These are phyloP conservation scores for Monopis laevigella DNA, from an alignment of 2,888 invertebrate genomes.

Conservation along the genomic window DNA sequence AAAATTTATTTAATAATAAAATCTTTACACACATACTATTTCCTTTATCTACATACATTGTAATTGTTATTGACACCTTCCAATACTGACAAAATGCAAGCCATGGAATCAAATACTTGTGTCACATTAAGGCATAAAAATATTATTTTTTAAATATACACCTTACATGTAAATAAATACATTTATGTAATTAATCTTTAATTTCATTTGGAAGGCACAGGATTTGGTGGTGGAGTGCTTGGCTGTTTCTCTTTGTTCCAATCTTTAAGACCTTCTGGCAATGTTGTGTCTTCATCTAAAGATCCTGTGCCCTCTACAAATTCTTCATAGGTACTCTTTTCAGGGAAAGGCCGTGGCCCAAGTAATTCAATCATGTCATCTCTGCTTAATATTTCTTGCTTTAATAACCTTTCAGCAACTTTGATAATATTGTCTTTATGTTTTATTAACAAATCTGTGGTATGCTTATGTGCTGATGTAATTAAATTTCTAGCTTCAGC, in stretches of 20 bases:
- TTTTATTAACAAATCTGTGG: slow-evolving; percentile 77
- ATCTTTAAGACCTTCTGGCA: slow-evolving; percentile 94
- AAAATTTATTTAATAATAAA: slow-evolving; percentile 6
- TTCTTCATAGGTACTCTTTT: slow-evolving; percentile 99
- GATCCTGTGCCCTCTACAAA: slow-evolving; percentile 99
- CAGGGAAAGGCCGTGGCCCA: slow-evolving; percentile 94
- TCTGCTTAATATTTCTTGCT: slow-evolving; percentile 93
- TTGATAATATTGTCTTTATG: slow-evolving; percentile 90
- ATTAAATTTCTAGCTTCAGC: slow-evolving; percentile 77
- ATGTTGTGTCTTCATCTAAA: slow-evolving; percentile 93
- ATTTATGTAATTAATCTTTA: neutral
- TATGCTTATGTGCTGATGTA: slow-evolving; percentile 78
- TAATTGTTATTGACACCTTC: neutral
- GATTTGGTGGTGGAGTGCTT: slow-evolving; percentile 26
- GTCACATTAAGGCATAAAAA: slow-evolving; percentile 3
- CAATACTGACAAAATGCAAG: slow-evolving; percentile 9
- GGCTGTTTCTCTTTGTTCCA: slow-evolving; percentile 84
- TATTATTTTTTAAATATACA: slow-evolving; percentile 5
- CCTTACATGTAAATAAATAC: slow-evolving; percentile 9
- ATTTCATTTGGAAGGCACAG: neutral
- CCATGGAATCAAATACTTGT: slow-evolving; percentile 5
- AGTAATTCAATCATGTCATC: slow-evolving; percentile 98
- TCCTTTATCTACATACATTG: slow-evolving; percentile 2
- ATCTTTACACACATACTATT: slow-evolving; percentile 7
- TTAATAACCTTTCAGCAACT: slow-evolving; percentile 87